phyloP scores from a whole-genome alignment of 1,140 invertebrate species.

The Cyrtorhinus lividipennis region DNA sequence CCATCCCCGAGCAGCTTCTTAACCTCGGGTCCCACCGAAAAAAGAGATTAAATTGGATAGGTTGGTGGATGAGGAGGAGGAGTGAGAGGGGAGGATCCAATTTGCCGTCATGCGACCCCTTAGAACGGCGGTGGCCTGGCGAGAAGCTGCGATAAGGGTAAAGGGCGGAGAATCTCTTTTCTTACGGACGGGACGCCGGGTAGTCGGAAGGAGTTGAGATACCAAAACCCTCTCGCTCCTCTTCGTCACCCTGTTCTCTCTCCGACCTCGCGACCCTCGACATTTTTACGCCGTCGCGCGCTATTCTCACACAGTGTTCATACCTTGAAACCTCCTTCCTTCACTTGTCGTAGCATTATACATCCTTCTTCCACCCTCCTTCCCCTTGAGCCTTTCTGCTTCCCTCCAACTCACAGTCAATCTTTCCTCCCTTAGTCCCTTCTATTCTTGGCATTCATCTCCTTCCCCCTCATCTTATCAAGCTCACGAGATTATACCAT shows the following conservation, averaged over 20 bases:
- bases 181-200: not conserved
- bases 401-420: not conserved
- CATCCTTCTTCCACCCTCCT: not conserved
- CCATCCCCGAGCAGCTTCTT: not conserved
- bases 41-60: slow-evolving; percentile 12
- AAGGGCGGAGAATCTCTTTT: slow-evolving; percentile 4
- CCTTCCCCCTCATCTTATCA: too few relatives aligned
- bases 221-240: not conserved
- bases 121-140: not conserved
- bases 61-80: too few relatives aligned
- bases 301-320: too few relatives aligned
- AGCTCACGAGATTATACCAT: too few relatives aligned
- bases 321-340: not conserved
- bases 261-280: too few relatives aligned
- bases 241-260: not conserved
- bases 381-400: not conserved
- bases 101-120: not conserved
- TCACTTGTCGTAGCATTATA: not conserved
- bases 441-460: too few relatives aligned
- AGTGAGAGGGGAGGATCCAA: slow-evolving; percentile 2
- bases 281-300: too few relatives aligned
- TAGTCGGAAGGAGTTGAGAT: not conserved
- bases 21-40: not conserved
- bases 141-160: not conserved
- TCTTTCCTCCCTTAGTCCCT: not conserved